Conservation (phyloP, 2,797 vertebrate species). For the Notolepis coatsorum region DNA sequence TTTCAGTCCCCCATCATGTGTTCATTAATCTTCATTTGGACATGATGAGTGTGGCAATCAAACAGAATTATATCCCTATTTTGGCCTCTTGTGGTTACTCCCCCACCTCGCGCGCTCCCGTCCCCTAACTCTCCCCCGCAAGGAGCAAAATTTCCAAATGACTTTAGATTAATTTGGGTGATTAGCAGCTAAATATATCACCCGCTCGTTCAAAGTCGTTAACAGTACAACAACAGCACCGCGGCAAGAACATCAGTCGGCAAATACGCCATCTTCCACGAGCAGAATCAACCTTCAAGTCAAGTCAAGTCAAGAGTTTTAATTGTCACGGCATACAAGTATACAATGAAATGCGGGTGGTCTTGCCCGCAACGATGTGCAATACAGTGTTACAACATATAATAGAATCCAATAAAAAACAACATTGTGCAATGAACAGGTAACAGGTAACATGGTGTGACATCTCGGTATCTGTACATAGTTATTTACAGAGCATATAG, state of each 20-base stretch:
- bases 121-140: constrained; percentile 47
- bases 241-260: constrained; percentile 46
- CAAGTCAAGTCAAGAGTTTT: no score
- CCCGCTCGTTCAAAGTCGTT: constrained; percentile 70
- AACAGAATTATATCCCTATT: constrained; percentile 75
- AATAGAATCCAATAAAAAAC: no score
- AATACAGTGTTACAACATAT: no score
- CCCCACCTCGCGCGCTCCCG: neutral
- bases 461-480: no score
- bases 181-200: constrained; percentile 78
- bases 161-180: constrained; percentile 76
- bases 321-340: no score
- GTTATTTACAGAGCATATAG: no score
- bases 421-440: no score
- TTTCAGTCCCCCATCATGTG: constrained; percentile 74
- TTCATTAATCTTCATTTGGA: constrained; percentile 82
- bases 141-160: constrained; percentile 72
- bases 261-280: constrained; percentile 16
- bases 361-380: no score
- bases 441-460: no score
- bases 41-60: constrained; percentile 79
- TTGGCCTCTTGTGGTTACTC: constrained; percentile 67
- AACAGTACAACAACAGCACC: constrained; percentile 53
- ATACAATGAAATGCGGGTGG: no score
- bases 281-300: constrained; percentile 46